Conservation (phyloP, 2,888 invertebrate genomes). For the Melolontha melolontha region DNA sequence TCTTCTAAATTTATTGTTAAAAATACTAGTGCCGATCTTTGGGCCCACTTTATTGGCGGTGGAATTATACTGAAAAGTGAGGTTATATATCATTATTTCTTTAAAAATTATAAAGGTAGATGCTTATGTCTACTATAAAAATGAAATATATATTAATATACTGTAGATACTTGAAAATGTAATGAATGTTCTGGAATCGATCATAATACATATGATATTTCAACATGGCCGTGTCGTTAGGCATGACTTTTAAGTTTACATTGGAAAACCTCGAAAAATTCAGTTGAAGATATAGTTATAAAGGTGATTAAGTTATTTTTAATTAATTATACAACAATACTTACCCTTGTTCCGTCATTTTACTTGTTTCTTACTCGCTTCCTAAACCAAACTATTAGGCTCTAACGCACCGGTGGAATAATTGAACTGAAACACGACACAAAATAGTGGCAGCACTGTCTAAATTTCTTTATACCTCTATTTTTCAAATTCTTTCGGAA, state of each 20-base stretch:
- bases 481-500: too few species aligned
- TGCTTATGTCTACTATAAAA: neutral
- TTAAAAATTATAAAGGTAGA: neutral
- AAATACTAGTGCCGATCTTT: slow-evolving; percentile 84
- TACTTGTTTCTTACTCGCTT: slow-evolving; percentile 32
- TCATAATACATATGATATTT: slow-evolving; percentile 50
- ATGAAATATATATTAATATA: neutral
- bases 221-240: slow-evolving; percentile 59
- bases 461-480: too few species aligned
- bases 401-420: slow-evolving; percentile 40
- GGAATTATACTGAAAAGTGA: slow-evolving; percentile 70
- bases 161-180: neutral
- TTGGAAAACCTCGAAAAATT: slow-evolving; percentile 4
- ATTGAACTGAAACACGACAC: slow-evolving; percentile 38
- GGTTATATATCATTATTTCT: slow-evolving; percentile 45
- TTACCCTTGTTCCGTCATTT: slow-evolving; percentile 59
- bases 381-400: slow-evolving; percentile 18
- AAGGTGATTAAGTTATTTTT: neutral
- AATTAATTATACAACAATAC: slow-evolving; percentile 42
- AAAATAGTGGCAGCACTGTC: slow-evolving; percentile 32
- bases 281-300: slow-evolving; percentile 9
- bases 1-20: slow-evolving; percentile 93
- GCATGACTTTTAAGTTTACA: slow-evolving; percentile 35
- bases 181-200: slow-evolving; percentile 60
- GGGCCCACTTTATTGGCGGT: slow-evolving; percentile 95